These are phyloP conservation scores for Amia ocellicauda DNA, from an alignment of 2,113 vertebrate genomes.

Conservation along the genomic window DNA sequence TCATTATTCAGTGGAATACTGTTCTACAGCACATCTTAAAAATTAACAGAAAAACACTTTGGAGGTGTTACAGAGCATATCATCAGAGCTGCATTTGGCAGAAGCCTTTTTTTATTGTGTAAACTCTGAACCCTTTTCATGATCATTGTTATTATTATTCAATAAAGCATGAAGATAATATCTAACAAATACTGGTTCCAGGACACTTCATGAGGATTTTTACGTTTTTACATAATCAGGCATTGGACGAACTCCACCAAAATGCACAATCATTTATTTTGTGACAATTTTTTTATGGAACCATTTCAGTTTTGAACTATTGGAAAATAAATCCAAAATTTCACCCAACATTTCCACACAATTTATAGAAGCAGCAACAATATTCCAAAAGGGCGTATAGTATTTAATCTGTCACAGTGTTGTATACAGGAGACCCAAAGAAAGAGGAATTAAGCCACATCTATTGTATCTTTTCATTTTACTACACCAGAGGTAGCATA, in stretches of 20 bases:
- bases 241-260: slow-evolving; percentile 9
- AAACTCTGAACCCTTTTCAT: slow-evolving; percentile 13
- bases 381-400: no score
- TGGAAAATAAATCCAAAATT: background rate
- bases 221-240: slow-evolving; percentile 23
- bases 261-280: slow-evolving; percentile 21
- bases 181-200: slow-evolving; percentile 10
- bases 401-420: no score
- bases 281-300: slow-evolving; percentile 8
- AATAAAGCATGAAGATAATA: slow-evolving; percentile 19
- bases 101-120: background rate
- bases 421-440: no score
- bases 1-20: background rate
- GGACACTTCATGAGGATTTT: slow-evolving; percentile 9
- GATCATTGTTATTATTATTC: slow-evolving; percentile 19
- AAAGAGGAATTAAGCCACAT: no score
- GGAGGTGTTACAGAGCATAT: slow-evolving; percentile 19
- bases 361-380: no score
- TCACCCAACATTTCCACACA: no score
- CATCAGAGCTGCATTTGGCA: slow-evolving; percentile 7
- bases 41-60: slow-evolving; percentile 4
- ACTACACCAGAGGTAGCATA: no score
- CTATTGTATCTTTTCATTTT: no score
- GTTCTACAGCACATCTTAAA: slow-evolving; percentile 10
- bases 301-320: slow-evolving; percentile 7